Evolutionary conservation across 2,113 vertebrate genomes (phyloP).

Genomic region (Dunckerocampus dactyliophorus): DNA sequence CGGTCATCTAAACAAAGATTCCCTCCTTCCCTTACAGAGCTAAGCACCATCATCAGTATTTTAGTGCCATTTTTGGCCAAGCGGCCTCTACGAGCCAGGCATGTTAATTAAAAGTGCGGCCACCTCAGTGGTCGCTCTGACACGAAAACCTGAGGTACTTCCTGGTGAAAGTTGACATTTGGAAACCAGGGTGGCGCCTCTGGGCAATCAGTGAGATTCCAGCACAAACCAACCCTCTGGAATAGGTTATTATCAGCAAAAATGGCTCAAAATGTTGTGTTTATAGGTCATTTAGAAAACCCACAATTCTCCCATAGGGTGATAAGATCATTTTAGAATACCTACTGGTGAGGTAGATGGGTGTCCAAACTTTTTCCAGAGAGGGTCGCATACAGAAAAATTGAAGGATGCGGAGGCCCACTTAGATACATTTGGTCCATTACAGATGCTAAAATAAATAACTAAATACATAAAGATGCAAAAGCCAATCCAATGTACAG

Average conservation of each 20-base stretch:
- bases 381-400: too few relatives aligned
- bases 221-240: constrained; percentile 26
- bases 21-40: constrained; percentile 3
- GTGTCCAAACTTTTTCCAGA: too few relatives aligned
- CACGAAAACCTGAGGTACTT: constrained; percentile 20
- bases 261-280: constrained; percentile 14
- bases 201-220: constrained; percentile 26
- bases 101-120: constrained; percentile 38
- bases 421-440: too few relatives aligned
- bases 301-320: too few relatives aligned
- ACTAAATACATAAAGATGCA: too few relatives aligned
- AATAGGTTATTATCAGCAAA: constrained; percentile 13
- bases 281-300: too few relatives aligned
- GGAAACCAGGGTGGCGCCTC: constrained; percentile 20
- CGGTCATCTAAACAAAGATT: constrained; percentile 17
- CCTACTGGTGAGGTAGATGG: too few relatives aligned
- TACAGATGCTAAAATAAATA: too few relatives aligned
- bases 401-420: too few relatives aligned
- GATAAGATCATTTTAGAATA: too few relatives aligned
- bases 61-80: constrained; percentile 23
- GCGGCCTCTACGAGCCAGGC: constrained; percentile 25
- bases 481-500: too few relatives aligned
- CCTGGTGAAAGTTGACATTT: constrained; percentile 37
- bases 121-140: constrained; percentile 10
- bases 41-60: not conserved